phyloP scores from a whole-genome alignment of 2,888 invertebrate genomes.

The Auanema sp. region DNA sequence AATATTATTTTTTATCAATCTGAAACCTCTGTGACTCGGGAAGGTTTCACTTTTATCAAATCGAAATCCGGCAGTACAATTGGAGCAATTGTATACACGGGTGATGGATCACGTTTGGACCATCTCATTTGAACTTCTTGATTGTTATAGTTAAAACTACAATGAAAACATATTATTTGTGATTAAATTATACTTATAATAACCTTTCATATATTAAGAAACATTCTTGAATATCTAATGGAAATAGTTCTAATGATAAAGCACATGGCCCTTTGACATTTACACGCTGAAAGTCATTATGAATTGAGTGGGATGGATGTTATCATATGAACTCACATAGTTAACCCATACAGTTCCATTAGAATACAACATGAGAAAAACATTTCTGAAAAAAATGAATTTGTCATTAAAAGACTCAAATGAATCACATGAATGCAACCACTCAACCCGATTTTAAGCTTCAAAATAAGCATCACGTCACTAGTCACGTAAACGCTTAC shows the following conservation, averaged over 20 bases:
- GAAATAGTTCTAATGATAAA: conserved; percentile 57
- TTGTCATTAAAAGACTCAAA: too few relatives aligned
- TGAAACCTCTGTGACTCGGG: conserved; percentile 31
- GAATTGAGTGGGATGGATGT: background rate
- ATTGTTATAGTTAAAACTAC: conserved; percentile 64
- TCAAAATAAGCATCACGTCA: too few relatives aligned
- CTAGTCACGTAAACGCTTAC: too few relatives aligned
- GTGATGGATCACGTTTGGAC: conserved; percentile 31
- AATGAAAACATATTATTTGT: conserved; percentile 6
- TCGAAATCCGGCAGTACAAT: conserved; percentile 62
- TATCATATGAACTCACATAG: conserved; percentile 44
- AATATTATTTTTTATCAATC: background rate
- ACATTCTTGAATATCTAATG: conserved; percentile 62
- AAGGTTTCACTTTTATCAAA: conserved; percentile 42
- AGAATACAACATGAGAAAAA: conserved; percentile 61
- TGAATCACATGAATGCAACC: too few relatives aligned
- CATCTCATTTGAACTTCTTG: conserved; percentile 63
- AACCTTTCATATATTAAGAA: conserved; percentile 56
- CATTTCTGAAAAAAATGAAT: conserved; percentile 39
- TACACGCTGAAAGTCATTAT: conserved; percentile 48
- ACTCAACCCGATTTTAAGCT: too few relatives aligned
- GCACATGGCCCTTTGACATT: conserved; percentile 62
- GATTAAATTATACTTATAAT: conserved; percentile 7
- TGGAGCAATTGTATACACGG: conserved; percentile 37
- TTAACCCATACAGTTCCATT: conserved; percentile 63